phyloP scores from a whole-genome alignment of 2,888 invertebrate species.

The Cactoblastis cactorum region DNA sequence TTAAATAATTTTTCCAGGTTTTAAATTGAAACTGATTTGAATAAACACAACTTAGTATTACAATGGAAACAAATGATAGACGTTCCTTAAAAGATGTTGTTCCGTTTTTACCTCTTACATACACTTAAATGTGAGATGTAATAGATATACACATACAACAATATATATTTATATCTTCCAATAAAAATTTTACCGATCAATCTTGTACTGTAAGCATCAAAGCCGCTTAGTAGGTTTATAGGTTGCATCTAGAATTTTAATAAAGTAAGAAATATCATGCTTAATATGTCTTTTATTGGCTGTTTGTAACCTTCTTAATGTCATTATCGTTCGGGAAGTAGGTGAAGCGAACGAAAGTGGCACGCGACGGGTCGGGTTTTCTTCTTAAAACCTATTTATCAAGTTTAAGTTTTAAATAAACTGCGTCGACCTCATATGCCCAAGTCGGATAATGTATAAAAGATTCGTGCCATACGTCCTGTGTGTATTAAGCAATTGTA shows the following conservation, averaged over 20 bases:
- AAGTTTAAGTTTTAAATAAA: background rate
- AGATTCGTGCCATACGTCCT: background rate
- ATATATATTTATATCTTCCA: too few species aligned
- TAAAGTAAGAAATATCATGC: conserved; percentile 21
- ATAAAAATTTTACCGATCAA: background rate
- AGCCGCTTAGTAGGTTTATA: conserved; percentile 23
- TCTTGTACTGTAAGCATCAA: conserved; percentile 12
- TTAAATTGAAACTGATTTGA: too few species aligned
- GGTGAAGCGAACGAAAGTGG: conserved; percentile 27
- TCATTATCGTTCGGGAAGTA: conserved; percentile 21
- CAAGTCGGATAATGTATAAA: background rate
- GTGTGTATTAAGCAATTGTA: too few species aligned
- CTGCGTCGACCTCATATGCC: background rate
- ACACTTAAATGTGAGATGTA: too few species aligned
- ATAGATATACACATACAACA: too few species aligned
- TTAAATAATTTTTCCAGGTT: too few species aligned
- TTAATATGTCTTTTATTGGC: conserved; percentile 22
- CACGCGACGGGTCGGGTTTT: conserved; percentile 17
- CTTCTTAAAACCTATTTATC: conserved; percentile 14
- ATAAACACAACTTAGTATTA: too few species aligned
- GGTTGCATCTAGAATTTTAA: conserved; percentile 21
- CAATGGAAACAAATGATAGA: too few species aligned
- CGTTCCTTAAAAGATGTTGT: too few species aligned
- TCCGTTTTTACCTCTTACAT: too few species aligned
- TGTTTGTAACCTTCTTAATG: conserved; percentile 20